A percentile compares a stretch with the other conserved stretches of the same genome.
phyloP scores from a whole-genome alignment of 53 echinoderm and acorn worm genomes.

The Arbacia lixula region DNA sequence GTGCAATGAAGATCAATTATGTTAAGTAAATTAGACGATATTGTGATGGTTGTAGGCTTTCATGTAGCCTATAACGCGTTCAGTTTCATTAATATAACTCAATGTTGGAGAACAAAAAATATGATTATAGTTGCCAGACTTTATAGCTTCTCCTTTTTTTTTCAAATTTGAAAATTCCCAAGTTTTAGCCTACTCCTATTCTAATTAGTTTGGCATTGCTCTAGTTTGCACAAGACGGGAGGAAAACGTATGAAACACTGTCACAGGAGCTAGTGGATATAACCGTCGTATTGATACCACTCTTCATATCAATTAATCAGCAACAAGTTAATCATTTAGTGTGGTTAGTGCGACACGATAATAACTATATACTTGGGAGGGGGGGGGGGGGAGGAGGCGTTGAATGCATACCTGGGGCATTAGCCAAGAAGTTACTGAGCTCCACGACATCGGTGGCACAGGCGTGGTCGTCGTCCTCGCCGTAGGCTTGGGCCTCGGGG shows the following conservation, averaged over 20 bases:
- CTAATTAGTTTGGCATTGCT: too few relatives aligned
- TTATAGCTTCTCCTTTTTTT: not conserved
- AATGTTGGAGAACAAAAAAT: not conserved
- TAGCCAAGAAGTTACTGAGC: conserved; percentile 34
- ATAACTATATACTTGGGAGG: too few relatives aligned
- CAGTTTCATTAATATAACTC: not conserved
- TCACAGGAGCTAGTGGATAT: too few relatives aligned
- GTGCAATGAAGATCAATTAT: not conserved
- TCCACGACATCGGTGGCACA: conserved; percentile 27
- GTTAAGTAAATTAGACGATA: not conserved
- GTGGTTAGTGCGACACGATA: too few relatives aligned
- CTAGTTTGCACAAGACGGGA: too few relatives aligned
- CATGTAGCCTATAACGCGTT: not conserved
- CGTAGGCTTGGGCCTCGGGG: conserved; percentile 21
- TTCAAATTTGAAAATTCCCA: too few relatives aligned
- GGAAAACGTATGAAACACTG: too few relatives aligned
- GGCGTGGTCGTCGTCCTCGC: conserved; percentile 36
- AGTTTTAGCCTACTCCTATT: too few relatives aligned
- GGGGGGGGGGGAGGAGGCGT: too few relatives aligned
- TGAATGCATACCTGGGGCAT: conserved; percentile 20
- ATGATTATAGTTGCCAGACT: not conserved
- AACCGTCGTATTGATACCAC: not conserved
- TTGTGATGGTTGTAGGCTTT: not conserved
- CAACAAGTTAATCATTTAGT: too few relatives aligned
- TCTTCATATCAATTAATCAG: too few relatives aligned